Conservation (phyloP, 2,797 vertebrate species). For the Siniperca scherzeri region DNA sequence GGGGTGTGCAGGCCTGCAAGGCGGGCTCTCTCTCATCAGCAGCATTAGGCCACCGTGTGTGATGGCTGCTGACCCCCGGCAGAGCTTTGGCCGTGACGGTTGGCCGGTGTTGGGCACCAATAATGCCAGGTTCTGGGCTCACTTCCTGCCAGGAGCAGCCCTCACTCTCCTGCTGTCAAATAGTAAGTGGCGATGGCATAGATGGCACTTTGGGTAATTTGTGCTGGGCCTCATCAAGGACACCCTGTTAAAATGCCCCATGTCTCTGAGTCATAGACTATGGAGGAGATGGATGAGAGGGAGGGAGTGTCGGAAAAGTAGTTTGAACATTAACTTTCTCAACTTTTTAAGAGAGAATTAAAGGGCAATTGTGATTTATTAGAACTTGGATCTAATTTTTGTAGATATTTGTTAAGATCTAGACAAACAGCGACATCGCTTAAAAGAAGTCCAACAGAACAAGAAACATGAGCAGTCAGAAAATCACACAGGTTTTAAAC, state of each 20-base stretch:
- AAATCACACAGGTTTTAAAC: neutral
- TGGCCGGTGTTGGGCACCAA: constrained; percentile 58
- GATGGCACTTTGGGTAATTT: constrained; percentile 77
- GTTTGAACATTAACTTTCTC: constrained; percentile 63
- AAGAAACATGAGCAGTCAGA: neutral
- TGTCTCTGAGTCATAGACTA: constrained; percentile 61
- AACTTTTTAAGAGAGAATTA: neutral
- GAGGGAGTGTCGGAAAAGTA: constrained; percentile 35
- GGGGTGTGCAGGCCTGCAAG: constrained; percentile 78
- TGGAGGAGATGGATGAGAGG: constrained; percentile 45
- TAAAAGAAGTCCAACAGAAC: neutral
- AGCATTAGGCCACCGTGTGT: constrained; percentile 85
- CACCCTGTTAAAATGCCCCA: constrained; percentile 69
- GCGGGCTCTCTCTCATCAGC: constrained; percentile 87
- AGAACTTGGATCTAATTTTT: neutral
- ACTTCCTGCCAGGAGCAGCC: constrained; percentile 79
- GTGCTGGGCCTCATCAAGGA: constrained; percentile 74
- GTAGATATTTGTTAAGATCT: no score
- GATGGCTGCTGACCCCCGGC: constrained; percentile 87
- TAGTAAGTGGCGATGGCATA: constrained; percentile 66
- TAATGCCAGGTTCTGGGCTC: constrained; percentile 74
- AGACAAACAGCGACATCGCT: no score
- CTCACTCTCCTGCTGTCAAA: constrained; percentile 80
- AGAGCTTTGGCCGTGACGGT: constrained; percentile 58
- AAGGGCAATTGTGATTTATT: neutral